Evolutionary conservation across 2,113 vertebrate species (phyloP).

Genomic region (Rafetus swinhoei): DNA sequence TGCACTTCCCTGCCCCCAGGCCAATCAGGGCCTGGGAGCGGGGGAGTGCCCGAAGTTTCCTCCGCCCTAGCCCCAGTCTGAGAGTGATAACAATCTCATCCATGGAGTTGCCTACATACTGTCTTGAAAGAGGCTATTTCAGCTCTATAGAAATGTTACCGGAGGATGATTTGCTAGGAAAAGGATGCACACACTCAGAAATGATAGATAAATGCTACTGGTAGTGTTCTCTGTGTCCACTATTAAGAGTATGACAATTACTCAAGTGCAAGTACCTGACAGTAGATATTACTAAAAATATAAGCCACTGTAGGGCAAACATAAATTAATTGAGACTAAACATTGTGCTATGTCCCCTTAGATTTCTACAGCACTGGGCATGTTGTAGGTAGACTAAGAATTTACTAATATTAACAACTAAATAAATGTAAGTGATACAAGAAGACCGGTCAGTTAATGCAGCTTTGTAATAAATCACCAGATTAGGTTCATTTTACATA

Average conservation of each 20-base stretch:
- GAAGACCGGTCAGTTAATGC: not conserved
- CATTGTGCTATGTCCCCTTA: not conserved
- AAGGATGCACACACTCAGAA: not conserved
- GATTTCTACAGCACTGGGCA: not conserved
- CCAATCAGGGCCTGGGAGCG: too few species aligned
- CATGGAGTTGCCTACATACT: constrained; percentile 7
- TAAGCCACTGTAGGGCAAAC: not conserved
- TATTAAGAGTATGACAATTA: constrained; percentile 11
- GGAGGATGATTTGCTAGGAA: not conserved
- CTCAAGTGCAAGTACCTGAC: constrained; percentile 8
- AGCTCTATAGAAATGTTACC: not conserved
- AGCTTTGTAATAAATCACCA: not conserved
- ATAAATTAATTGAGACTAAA: constrained; percentile 10
- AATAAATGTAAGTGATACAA: not conserved
- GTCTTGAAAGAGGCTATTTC: not conserved
- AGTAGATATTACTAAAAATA: not conserved
- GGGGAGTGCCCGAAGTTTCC: too few species aligned
- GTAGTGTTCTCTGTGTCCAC: not conserved
- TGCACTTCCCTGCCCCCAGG: too few species aligned
- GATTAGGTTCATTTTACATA: constrained; percentile 17
- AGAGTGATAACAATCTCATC: not conserved
- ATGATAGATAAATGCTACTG: not conserved
- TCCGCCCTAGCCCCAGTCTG: too few species aligned
- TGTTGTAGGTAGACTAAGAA: constrained; percentile 24
- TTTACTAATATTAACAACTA: not conserved